These are phyloP conservation scores for Rhyzopertha dominica DNA, from an alignment of 1,140 invertebrate species.

Conservation along the genomic window DNA sequence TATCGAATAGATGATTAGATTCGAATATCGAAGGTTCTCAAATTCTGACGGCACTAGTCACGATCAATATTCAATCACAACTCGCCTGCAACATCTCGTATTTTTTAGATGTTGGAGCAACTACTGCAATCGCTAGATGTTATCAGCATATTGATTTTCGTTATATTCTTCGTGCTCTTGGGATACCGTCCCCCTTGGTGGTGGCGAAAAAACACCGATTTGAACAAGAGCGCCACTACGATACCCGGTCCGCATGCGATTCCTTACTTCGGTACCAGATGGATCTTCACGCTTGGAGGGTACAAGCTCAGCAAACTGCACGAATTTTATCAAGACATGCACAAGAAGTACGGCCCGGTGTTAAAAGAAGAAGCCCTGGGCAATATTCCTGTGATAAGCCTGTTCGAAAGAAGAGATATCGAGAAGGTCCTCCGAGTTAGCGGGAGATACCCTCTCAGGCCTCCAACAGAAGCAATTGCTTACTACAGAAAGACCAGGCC, in stretches of 20 bases:
- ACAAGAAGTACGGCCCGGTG: slow-evolving; percentile 65
- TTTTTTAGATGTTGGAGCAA: slow-evolving; percentile 24
- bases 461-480: slow-evolving; percentile 75
- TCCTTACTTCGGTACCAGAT: slow-evolving; percentile 74
- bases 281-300: slow-evolving; percentile 64
- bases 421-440: slow-evolving; percentile 67
- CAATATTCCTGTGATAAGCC: slow-evolving; percentile 68
- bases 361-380: slow-evolving; percentile 71
- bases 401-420: slow-evolving; percentile 71
- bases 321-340: slow-evolving; percentile 71
- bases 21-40: too few relatives aligned
- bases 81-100: too few relatives aligned
- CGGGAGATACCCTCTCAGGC: slow-evolving; percentile 71
- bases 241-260: slow-evolving; percentile 71
- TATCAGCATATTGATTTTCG: slow-evolving; percentile 14
- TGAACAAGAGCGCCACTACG: slow-evolving; percentile 16
- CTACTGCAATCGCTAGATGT: slow-evolving; percentile 18
- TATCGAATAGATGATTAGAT: too few relatives aligned
- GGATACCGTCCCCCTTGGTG: slow-evolving; percentile 31
- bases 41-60: too few relatives aligned
- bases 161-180: slow-evolving; percentile 25
- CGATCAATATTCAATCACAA: too few relatives aligned
- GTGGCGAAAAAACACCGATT: slow-evolving; percentile 15
- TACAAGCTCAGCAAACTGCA: slow-evolving; percentile 73
- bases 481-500: slow-evolving; percentile 68